A percentile compares a stretch with the other conserved stretches of the same genome.
phyloP scores from a whole-genome alignment of 2,888 invertebrate genomes.

The Smittia sp. region DNA sequence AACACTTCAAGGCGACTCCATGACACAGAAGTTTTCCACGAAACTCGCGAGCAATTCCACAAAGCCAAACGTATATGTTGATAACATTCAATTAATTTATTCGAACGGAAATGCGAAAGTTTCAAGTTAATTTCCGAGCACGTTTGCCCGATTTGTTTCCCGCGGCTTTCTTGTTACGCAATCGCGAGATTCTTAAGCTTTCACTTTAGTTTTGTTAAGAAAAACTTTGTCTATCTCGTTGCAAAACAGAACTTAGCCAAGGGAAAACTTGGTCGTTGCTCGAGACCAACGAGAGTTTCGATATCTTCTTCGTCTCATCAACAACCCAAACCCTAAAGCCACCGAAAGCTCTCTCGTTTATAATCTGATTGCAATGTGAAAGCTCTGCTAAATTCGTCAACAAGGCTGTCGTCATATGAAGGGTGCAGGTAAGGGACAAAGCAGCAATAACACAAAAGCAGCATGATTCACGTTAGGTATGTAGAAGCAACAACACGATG shows the following conservation, averaged over 20 bases:
- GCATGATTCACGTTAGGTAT: no score
- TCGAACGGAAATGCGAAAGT: not conserved
- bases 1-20: not conserved
- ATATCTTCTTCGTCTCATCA: no score
- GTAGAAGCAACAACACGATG: no score
- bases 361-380: not conserved
- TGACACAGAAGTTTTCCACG: not conserved
- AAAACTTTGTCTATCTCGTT: not conserved
- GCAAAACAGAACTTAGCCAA: not conserved
- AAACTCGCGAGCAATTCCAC: not conserved
- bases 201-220: not conserved
- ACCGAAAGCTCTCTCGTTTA: no score
- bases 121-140: not conserved
- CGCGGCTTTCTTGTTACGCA: not conserved
- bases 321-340: no score
- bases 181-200: not conserved
- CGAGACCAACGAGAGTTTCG: no score
- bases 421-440: no score
- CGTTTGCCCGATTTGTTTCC: no score
- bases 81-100: constrained; percentile 12
- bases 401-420: no score
- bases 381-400: no score
- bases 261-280: no score
- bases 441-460: no score
- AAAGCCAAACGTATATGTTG: not conserved